These are phyloP conservation scores for Clistopyga incitator DNA, from an alignment of 2,888 invertebrate species.

Conservation along the genomic window DNA sequence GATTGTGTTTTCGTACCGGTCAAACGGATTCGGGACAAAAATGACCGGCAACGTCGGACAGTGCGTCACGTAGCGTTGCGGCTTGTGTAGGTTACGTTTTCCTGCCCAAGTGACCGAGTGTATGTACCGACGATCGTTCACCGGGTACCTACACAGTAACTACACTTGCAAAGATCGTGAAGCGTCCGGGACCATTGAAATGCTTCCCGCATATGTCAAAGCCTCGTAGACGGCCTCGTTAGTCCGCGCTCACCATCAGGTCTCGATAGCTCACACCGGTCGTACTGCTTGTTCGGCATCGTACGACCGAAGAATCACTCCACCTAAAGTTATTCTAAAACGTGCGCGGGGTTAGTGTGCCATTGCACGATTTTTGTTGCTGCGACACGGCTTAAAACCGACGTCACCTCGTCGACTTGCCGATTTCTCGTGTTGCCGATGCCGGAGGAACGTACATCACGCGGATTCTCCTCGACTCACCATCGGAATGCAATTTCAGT, in stretches of 20 bases:
- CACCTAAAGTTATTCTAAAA: constrained; percentile 81
- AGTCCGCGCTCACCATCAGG: constrained; percentile 10
- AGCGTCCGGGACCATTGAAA: constrained; percentile 62
- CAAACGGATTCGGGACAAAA: constrained; percentile 42
- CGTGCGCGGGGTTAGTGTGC: constrained; percentile 69
- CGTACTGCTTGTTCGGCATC: background rate
- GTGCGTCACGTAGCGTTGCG: constrained; percentile 7
- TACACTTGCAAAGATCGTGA: background rate
- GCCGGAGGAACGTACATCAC: background rate
- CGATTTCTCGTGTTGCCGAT: constrained; percentile 6
- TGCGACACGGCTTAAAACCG: background rate
- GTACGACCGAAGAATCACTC: constrained; percentile 59
- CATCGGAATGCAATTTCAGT: background rate
- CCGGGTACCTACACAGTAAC: constrained; percentile 10
- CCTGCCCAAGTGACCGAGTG: background rate
- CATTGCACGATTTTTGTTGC: constrained; percentile 55
- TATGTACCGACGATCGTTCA: background rate
- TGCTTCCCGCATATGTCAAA: constrained; percentile 52
- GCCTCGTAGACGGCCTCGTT: constrained; percentile 57
- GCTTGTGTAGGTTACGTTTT: background rate
- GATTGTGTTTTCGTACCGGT: constrained; percentile 15
- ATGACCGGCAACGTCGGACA: constrained; percentile 28
- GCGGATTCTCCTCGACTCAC: background rate
- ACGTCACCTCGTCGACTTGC: background rate
- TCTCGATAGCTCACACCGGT: constrained; percentile 4